These are phyloP conservation scores for Cremastobaeus sp. DNA, from an alignment of 2,888 invertebrate species.

Conservation along the genomic window DNA sequence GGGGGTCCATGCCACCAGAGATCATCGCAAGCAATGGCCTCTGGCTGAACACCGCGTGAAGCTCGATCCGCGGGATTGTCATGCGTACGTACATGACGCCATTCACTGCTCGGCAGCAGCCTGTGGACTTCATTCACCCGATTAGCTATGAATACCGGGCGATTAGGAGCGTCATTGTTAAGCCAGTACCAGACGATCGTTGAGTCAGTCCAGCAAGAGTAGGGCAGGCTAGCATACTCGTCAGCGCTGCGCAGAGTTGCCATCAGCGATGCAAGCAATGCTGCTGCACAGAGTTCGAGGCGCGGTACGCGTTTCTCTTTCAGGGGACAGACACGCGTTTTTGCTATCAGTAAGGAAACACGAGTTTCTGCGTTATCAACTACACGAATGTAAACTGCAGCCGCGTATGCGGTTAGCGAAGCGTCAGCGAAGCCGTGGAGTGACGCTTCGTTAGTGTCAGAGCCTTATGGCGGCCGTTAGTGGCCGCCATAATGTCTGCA, in stretches of 20 bases:
- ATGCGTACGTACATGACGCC: slow-evolving; percentile 17
- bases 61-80: slow-evolving; percentile 25
- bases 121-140: slow-evolving; percentile 13
- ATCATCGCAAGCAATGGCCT: neutral
- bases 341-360: too few species aligned
- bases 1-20: slow-evolving; percentile 11
- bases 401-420: too few species aligned
- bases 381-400: too few species aligned
- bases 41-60: too few species aligned
- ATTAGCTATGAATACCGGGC: slow-evolving; percentile 8
- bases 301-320: too few species aligned
- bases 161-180: neutral
- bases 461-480: too few species aligned
- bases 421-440: too few species aligned
- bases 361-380: too few species aligned
- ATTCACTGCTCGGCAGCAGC: slow-evolving; percentile 4
- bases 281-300: too few species aligned
- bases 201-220: slow-evolving; percentile 20
- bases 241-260: neutral
- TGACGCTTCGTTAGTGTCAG: too few species aligned
- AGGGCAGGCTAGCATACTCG: neutral
- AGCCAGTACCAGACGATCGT: slow-evolving; percentile 31
- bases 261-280: neutral
- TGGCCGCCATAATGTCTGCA: too few species aligned
- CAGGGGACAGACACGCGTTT: too few species aligned